Evolutionary conservation across 2,888 invertebrate genomes (phyloP), one percentile per base, ranked within the genome.

Genomic region (Habrosyne pyritoides): DNA sequence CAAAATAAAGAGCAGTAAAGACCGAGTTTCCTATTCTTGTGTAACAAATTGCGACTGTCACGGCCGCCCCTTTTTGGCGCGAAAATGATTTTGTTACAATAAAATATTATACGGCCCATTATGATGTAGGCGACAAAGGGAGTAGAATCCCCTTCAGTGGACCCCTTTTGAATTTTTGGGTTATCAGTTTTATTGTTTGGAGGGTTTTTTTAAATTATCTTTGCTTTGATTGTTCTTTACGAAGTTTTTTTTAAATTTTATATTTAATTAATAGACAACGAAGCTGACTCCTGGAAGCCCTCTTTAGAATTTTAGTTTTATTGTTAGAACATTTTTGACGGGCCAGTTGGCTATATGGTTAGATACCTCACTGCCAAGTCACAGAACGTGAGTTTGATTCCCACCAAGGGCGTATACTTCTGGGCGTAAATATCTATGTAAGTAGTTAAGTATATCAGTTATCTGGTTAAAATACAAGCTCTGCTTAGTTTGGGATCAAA

Each of bases 1-100:
- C 42, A 42, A 18, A 42, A 42, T 42, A 42, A 8, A 42, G 2
- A n/a, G 42, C n/a, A n/a, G 18, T 18, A 42, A 42, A 18, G 14
- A 42, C 42, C 14, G 18, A 42, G 42, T 42, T 42, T 6, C 18
- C 42, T 18, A 42, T 42, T 42, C 42, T 42, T 8, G 42, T 42
- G 61, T 72, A 69, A 77, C 75, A 75, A 81, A 81, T 79, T 71
- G 74, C 66, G 67, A 63, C 70, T 75, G 77, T 76, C 75, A 69
- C 64, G 67, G 61, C 66, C 57, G 69, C 59, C 60, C 56, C 58
- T 18, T 63, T 72, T 71, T 67, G 69, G 64, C 63, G 70, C 59
- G 63, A 69, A 67, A 63, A 61, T 64, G 63, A 62, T 67, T 64
- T 66, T 55, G 60, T 53, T 56, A 59, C 66, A 52, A 61, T 63